Base-by-base conservation (phyloP, 2,888 invertebrate species). In the Brachyopa scutellaris region DNA sequence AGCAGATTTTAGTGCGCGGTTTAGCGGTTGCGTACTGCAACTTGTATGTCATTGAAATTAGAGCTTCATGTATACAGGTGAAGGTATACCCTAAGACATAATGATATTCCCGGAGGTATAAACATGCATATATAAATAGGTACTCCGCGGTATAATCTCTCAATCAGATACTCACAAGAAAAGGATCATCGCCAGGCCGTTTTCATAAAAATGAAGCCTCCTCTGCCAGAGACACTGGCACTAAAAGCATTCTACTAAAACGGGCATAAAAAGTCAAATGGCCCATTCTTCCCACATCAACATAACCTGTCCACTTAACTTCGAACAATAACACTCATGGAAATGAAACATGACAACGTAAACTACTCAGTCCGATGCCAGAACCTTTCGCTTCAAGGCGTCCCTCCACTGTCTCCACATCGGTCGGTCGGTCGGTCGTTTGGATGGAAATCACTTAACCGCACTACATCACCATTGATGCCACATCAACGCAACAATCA, bases 221-320 rank as follows among this genome's bases (percentile, higher is more conserved):
- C 23, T 36, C 64, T 33, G 36, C 47, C 26, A 19, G 36, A 19
- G 21, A 29, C 42, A 47, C 17, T 29, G 19, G 17, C 59, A 49
- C 59, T 70, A 72, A 82, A 77, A 82, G 82, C 70, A 64, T 70
- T 66, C 53, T 15, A 42, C 70, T 82, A 59, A 77, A 82, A 70
- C 33, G 57, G 45, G 29, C 77, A 77, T 77, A 77, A 77, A 82
- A 77, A 42, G 36, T 66, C 55, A 57, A 76, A 80, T 69, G 33
- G 69, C 57, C 70, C 64, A 77, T 77, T 77, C 59, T 26, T 66
- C 33, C 29, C 45, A 59, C 77, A 82, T 82, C 59, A 72, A 77
- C 77, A 66, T 82, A 82, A 82, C 82, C 77, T 82, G 82, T 77
- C 64, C 82, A 82, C 82, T 82, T 82, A 82, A 82, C 70, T 62